These are phyloP conservation scores for Agonopterix arenella DNA, from an alignment of 2,888 invertebrate genomes.

Conservation along the genomic window DNA sequence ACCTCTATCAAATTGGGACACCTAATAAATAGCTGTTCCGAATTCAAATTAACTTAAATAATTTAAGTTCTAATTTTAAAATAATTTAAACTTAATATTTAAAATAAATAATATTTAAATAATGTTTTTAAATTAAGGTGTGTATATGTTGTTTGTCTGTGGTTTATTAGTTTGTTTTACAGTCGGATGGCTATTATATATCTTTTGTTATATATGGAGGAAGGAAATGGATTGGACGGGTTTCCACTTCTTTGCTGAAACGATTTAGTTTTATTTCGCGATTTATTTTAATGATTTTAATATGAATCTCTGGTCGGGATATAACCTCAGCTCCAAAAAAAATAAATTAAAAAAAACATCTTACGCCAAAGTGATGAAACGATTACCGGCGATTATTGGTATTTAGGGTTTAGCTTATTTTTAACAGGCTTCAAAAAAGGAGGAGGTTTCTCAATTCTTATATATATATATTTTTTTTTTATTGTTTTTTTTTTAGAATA, in stretches of 20 bases:
- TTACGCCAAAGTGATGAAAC: too few relatives aligned
- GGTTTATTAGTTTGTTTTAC: slow-evolving; percentile 24
- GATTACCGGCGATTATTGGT: too few relatives aligned
- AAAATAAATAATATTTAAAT: background rate
- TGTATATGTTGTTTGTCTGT: slow-evolving; percentile 5
- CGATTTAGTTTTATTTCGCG: too few relatives aligned
- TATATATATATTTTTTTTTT: too few relatives aligned
- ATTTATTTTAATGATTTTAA: too few relatives aligned
- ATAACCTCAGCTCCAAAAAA: too few relatives aligned
- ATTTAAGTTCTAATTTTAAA: background rate
- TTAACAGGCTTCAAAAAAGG: too few relatives aligned
- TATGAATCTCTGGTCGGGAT: too few relatives aligned
- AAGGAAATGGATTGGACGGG: slow-evolving; percentile 27
- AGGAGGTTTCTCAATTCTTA: too few relatives aligned
- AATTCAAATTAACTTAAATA: background rate
- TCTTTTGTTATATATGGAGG: slow-evolving; percentile 26
- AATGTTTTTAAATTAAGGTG: background rate
- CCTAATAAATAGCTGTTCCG: background rate
- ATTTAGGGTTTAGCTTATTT: too few relatives aligned
- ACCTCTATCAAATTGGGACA: slow-evolving; percentile 11
- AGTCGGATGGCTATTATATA: slow-evolving; percentile 30
- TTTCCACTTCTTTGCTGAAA: slow-evolving; percentile 23
- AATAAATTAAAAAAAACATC: too few relatives aligned
- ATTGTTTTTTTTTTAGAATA: too few relatives aligned
- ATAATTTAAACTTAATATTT: slow-evolving; percentile 1